phyloP scores from a whole-genome alignment of 1,140 invertebrate genomes.

The Kradibia gibbosae region DNA sequence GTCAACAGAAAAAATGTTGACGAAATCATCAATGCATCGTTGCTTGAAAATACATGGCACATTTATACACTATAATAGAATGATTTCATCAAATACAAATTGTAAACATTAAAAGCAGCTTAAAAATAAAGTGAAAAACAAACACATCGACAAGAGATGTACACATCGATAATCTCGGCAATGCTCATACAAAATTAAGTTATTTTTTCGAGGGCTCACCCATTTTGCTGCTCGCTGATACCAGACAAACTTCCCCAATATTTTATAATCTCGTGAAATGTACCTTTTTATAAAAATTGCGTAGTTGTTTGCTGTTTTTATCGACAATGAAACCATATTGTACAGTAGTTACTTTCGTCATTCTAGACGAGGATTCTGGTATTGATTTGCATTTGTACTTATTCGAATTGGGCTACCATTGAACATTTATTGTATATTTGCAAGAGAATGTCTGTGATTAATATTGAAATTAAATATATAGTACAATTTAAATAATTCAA shows the following conservation, averaged over 20 bases:
- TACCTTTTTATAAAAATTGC: neutral
- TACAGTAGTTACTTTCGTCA: neutral
- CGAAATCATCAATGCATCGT: constrained; percentile 12
- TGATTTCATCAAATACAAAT: constrained; percentile 8
- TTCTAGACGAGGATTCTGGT: constrained; percentile 40
- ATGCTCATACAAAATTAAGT: constrained; percentile 64
- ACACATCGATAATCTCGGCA: constrained; percentile 56
- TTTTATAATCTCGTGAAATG: neutral
- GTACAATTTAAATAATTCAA: too few relatives aligned
- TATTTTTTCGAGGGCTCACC: constrained; percentile 62
- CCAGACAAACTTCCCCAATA: constrained; percentile 48
- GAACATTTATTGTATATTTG: neutral
- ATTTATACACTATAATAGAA: constrained; percentile 22
- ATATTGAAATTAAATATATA: too few relatives aligned
- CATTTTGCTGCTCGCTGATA: constrained; percentile 59
- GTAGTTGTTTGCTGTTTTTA: too few relatives aligned
- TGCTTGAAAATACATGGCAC: constrained; percentile 10
- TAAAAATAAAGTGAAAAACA: constrained; percentile 53
- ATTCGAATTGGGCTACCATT: constrained; percentile 9
- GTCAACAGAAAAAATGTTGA: constrained; percentile 2
- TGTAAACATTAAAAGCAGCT: constrained; percentile 48
- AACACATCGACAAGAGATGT: constrained; percentile 53
- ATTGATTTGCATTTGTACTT: constrained; percentile 39
- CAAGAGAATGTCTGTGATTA: neutral
- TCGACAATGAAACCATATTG: neutral